Percentiles rank a stretch among this genome's conserved stretches.
Evolutionary conservation across 2,888 invertebrate genomes (phyloP).

Genomic region (Tinea semifulvella): DNA sequence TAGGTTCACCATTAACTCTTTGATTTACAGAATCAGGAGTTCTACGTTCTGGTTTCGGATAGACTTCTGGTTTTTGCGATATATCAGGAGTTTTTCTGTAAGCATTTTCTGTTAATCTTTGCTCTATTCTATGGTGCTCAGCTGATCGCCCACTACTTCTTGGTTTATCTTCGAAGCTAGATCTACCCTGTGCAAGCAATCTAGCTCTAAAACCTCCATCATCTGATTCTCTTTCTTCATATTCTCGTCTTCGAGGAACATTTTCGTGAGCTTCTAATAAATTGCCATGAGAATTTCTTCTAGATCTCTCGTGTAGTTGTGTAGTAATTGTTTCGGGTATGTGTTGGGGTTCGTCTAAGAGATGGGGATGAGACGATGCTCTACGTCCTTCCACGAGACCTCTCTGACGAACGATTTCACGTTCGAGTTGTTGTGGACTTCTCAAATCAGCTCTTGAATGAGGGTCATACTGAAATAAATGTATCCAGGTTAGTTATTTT

Average conservation of each 20-base stretch:
- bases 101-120: slow-evolving; percentile 34
- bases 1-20: slow-evolving; percentile 37
- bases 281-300: slow-evolving; percentile 70
- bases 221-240: slow-evolving; percentile 65
- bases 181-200: slow-evolving; percentile 44
- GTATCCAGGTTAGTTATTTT: neutral
- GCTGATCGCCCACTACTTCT: slow-evolving; percentile 52
- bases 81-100: slow-evolving; percentile 52
- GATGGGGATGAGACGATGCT: slow-evolving; percentile 74
- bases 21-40: slow-evolving; percentile 46
- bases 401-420: slow-evolving; percentile 66
- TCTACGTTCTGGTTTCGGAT: slow-evolving; percentile 23
- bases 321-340: slow-evolving; percentile 44
- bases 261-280: slow-evolving; percentile 56
- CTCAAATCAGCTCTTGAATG: slow-evolving; percentile 60
- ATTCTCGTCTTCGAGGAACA: slow-evolving; percentile 30
- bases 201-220: slow-evolving; percentile 69
- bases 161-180: slow-evolving; percentile 52
- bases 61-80: slow-evolving; percentile 19
- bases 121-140: slow-evolving; percentile 37
- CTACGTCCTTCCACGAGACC: slow-evolving; percentile 65
- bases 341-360: slow-evolving; percentile 58
- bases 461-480: slow-evolving; percentile 45
- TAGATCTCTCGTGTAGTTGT: slow-evolving; percentile 44
- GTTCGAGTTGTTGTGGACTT: slow-evolving; percentile 70